phyloP scores from a whole-genome alignment of 2,888 invertebrate species.

The Leptogaster cylindrica region DNA sequence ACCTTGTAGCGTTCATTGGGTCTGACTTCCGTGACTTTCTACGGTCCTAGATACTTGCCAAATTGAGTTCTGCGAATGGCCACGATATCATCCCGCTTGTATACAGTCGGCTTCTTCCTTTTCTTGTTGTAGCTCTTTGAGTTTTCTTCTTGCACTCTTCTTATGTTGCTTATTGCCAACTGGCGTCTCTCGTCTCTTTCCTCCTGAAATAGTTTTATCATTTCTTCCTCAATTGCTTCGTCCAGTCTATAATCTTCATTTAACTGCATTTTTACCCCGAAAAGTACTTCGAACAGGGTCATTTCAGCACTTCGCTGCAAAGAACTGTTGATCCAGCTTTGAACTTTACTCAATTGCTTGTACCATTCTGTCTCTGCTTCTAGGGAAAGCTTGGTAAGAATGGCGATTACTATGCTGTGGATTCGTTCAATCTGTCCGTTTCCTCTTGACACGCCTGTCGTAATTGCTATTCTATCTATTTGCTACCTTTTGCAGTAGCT shows the following conservation, averaged over 20 bases:
- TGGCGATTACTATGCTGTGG: neutral
- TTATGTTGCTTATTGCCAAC: neutral
- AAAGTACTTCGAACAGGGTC: neutral
- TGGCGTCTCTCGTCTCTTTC: neutral
- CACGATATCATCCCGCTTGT: neutral
- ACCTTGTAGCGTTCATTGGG: neutral
- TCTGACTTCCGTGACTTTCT: neutral
- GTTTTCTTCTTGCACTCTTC: neutral
- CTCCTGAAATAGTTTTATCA: neutral
- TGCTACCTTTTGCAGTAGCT: neutral
- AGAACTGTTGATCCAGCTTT: neutral
- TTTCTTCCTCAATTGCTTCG: neutral
- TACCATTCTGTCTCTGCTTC: neutral
- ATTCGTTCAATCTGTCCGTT: neutral
- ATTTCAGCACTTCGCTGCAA: neutral
- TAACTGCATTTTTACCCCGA: neutral
- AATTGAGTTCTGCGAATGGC: neutral
- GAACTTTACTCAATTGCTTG: neutral
- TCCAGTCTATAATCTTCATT: neutral
- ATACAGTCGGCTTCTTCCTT: neutral
- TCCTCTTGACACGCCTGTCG: neutral
- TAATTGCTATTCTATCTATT: neutral
- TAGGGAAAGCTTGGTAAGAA: neutral
- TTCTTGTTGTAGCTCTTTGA: neutral
- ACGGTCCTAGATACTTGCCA: conserved; percentile 10